These are phyloP conservation scores for Leptinotarsa texana DNA, from an alignment of 1,140 invertebrate genomes.

Conservation along the genomic window DNA sequence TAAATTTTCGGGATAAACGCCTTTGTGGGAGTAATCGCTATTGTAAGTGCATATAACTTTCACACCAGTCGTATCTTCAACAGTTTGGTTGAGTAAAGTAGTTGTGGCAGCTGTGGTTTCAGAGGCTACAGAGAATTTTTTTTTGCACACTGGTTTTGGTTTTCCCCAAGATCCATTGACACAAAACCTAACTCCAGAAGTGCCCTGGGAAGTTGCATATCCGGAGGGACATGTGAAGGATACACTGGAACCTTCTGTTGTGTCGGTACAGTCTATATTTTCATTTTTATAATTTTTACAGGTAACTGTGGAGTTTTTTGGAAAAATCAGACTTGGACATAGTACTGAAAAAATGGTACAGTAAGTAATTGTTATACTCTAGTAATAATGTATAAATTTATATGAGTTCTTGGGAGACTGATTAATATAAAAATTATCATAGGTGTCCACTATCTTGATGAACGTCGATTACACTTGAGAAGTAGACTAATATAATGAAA, in stretches of 20 bases:
- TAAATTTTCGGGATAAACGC: constrained; percentile 5
- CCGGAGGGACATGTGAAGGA: background rate
- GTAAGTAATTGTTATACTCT: too few relatives aligned
- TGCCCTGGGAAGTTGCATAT: background rate
- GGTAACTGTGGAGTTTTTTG: background rate
- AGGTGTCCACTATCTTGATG: too few relatives aligned
- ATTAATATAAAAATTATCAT: too few relatives aligned
- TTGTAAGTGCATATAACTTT: constrained; percentile 17
- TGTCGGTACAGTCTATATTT: constrained; percentile 5
- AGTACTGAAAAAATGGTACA: constrained; percentile 2
- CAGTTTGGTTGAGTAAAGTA: background rate
- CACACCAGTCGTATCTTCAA: background rate
- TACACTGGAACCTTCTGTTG: background rate
- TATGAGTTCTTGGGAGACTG: too few relatives aligned
- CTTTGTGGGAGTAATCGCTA: background rate
- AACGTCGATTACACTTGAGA: too few relatives aligned
- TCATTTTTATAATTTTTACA: constrained; percentile 6
- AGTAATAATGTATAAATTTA: too few relatives aligned
- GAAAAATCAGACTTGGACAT: constrained; percentile 7
- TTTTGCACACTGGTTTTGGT: background rate
- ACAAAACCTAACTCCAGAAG: background rate
- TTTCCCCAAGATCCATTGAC: constrained; percentile 2
- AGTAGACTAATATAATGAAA: too few relatives aligned
- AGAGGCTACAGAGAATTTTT: too few relatives aligned
- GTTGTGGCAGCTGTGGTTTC: background rate